phyloP scores from a whole-genome alignment of 1,140 invertebrate genomes.

The Latrodectus geometricus region DNA sequence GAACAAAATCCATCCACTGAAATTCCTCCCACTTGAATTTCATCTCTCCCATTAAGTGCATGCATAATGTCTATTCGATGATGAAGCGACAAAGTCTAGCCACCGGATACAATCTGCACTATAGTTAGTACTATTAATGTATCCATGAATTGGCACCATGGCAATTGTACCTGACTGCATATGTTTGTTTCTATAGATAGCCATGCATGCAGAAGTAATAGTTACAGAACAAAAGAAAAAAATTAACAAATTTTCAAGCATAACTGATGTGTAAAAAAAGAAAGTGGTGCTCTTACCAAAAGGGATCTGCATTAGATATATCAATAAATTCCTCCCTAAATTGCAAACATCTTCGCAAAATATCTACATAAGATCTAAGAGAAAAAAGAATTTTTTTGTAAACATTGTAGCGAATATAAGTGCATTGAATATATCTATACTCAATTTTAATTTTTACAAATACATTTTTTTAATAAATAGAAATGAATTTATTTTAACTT shows the following conservation, averaged over 20 bases:
- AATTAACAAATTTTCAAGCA: not conserved
- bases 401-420: too few relatives aligned
- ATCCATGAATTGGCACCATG: constrained; percentile 1
- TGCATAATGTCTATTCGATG: constrained; percentile 10
- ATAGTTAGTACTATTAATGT: not conserved
- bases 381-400: not conserved
- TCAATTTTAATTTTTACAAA: too few relatives aligned
- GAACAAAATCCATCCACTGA: constrained; percentile 13
- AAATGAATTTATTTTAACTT: too few relatives aligned
- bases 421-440: too few relatives aligned
- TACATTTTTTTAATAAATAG: too few relatives aligned
- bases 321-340: too few relatives aligned
- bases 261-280: not conserved
- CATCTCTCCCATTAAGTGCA: not conserved
- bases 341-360: not conserved
- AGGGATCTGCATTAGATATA: not conserved
- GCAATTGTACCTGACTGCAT: constrained; percentile 7
- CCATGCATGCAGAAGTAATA: too few relatives aligned
- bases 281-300: not conserved
- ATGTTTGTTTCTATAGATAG: too few relatives aligned
- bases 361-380: not conserved
- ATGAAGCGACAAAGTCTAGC: too few relatives aligned
- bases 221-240: not conserved
- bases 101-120: too few relatives aligned
- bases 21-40: not conserved